Evolutionary conservation across 2,113 vertebrate species (phyloP).

Genomic region (Megaceryle torquata): DNA sequence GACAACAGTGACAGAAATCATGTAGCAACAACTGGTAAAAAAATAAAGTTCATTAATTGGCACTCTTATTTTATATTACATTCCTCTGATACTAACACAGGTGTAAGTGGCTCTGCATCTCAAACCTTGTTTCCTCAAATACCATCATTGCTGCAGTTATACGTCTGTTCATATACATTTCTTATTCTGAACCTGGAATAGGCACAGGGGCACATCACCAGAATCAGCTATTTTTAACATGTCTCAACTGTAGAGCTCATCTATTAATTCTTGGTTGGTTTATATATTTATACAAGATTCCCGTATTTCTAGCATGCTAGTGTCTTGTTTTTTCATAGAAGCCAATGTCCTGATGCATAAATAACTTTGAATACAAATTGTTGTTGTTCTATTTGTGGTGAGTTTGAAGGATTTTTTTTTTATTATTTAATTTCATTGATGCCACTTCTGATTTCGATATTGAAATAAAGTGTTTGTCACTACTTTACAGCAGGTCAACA

Average conservation of each 20-base stretch:
- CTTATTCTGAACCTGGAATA: neutral
- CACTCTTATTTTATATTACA: slow-evolving; percentile 42
- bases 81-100: slow-evolving; percentile 48
- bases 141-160: slow-evolving; percentile 33
- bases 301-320: neutral
- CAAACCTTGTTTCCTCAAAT: slow-evolving; percentile 11
- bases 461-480: neutral
- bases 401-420: neutral
- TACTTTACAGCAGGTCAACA: neutral
- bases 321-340: neutral
- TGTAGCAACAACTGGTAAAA: slow-evolving; percentile 23
- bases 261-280: slow-evolving; percentile 14
- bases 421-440: neutral
- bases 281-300: neutral
- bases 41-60: slow-evolving; percentile 61
- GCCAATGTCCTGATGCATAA: neutral
- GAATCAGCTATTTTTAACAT: neutral
- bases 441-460: neutral
- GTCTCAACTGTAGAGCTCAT: neutral
- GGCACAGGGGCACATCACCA: neutral
- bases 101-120: slow-evolving; percentile 33
- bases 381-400: neutral
- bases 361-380: neutral
- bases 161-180: slow-evolving; percentile 10
- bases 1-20: slow-evolving; percentile 67